Evolutionary conservation across 2,797 vertebrate species (phyloP).

Genomic region (Lycodopsis pacificus): DNA sequence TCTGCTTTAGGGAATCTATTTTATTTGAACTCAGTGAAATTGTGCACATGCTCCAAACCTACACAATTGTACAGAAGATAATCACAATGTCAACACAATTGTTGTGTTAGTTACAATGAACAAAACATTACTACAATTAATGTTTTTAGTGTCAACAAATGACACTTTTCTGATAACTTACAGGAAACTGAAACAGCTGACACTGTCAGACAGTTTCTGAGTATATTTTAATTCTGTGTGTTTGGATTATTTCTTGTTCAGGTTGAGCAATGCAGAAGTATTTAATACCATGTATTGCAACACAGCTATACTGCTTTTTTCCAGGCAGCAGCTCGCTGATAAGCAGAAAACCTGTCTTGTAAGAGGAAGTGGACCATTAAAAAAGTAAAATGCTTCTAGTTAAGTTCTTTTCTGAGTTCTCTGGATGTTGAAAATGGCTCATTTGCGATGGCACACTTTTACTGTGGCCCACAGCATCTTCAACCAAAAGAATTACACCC

Average conservation of each 20-base stretch:
- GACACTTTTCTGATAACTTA: not conserved
- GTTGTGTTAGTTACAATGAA: not conserved
- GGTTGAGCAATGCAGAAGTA: not conserved
- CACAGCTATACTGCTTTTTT: not conserved
- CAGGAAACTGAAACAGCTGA: not conserved
- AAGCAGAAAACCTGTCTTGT: not conserved
- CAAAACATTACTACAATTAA: not conserved
- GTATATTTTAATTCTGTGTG: not conserved
- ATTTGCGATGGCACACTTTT: not conserved
- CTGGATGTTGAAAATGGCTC: not conserved
- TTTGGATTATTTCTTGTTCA: not conserved
- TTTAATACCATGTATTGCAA: conserved; percentile 4
- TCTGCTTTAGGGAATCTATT: not conserved
- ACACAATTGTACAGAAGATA: not conserved
- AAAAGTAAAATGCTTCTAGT: not conserved
- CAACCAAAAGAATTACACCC: conserved; percentile 15
- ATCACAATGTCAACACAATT: not conserved
- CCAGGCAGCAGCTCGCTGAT: conserved; percentile 3
- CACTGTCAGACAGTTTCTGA: not conserved
- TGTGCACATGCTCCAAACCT: not conserved
- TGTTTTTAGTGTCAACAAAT: not conserved
- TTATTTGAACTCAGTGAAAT: not conserved
- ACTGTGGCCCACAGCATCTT: not conserved
- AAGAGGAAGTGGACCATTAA: not conserved
- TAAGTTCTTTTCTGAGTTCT: not conserved